phyloP scores from a whole-genome alignment of 2,797 vertebrate species.

The Hydrophis major region DNA sequence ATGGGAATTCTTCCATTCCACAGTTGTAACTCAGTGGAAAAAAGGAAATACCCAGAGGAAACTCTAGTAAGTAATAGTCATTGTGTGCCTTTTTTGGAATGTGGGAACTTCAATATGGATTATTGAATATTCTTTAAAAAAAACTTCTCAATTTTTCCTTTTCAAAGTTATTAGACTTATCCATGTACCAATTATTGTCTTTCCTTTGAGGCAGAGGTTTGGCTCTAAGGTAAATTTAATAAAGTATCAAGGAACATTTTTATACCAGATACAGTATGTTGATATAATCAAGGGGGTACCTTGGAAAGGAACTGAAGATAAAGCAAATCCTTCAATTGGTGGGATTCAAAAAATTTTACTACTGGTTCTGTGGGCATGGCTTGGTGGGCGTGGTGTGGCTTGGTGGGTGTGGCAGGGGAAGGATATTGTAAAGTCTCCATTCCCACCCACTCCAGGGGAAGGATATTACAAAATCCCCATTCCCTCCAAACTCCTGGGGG shows the following conservation, averaged over 20 bases:
- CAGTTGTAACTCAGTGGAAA: slow-evolving; percentile 29
- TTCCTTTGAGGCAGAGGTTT: slow-evolving; percentile 19
- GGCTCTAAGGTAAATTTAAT: slow-evolving; percentile 34
- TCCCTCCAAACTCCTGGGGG: no score
- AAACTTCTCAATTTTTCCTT: not conserved
- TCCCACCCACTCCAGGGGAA: no score
- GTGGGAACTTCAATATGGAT: slow-evolving; percentile 36
- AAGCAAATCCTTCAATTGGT: no score
- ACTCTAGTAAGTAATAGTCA: slow-evolving; percentile 42
- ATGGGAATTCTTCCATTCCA: slow-evolving; percentile 6
- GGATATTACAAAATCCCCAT: no score
- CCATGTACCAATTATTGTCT: not conserved
- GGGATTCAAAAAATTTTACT: no score
- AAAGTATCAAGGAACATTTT: slow-evolving; percentile 38
- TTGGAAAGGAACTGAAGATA: not conserved
- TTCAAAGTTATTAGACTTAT: slow-evolving; percentile 36
- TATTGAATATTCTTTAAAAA: not conserved
- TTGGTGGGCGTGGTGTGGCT: no score
- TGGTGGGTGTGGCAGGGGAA: no score
- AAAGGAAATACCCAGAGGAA: slow-evolving; percentile 19
- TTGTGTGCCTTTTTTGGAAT: slow-evolving; percentile 8
- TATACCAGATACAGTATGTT: not conserved
- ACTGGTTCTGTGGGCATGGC: no score
- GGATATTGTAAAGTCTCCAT: no score
- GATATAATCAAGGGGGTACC: slow-evolving; percentile 4